Evolutionary conservation across 2,797 vertebrate species (phyloP).

Genomic region (Sphenodon punctatus): DNA sequence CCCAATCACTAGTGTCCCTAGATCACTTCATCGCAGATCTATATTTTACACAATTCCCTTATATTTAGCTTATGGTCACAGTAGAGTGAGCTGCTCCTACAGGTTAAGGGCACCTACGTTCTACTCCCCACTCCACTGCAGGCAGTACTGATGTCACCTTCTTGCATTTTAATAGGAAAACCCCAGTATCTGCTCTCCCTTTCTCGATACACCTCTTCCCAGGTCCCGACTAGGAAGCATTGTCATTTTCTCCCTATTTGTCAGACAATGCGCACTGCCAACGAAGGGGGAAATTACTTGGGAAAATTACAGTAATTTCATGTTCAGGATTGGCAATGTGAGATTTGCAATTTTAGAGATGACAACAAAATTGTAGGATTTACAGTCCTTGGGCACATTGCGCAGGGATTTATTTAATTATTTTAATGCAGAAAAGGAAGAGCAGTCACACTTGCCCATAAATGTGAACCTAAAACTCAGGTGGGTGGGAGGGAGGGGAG

Average conservation of each 20-base stretch:
- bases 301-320: not conserved
- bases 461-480: not conserved
- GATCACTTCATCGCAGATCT: not conserved
- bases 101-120: not conserved
- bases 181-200: not conserved
- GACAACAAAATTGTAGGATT: conserved; percentile 5
- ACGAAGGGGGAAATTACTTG: not conserved
- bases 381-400: not conserved
- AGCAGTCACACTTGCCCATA: not conserved
- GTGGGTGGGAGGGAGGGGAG: not conserved
- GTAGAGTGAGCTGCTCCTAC: not conserved
- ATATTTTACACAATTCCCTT: not conserved
- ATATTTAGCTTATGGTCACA: not conserved
- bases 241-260: not conserved
- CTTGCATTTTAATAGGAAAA: not conserved
- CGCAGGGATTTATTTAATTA: not conserved
- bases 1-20: not conserved
- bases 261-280: not conserved
- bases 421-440: not conserved
- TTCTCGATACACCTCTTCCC: not conserved
- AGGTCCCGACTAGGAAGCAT: not conserved
- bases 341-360: not conserved
- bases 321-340: rapidly evolving
- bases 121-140: not conserved
- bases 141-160: not conserved